Conservation (phyloP, 2,888 invertebrate genomes). For the Operophtera brumata region DNA sequence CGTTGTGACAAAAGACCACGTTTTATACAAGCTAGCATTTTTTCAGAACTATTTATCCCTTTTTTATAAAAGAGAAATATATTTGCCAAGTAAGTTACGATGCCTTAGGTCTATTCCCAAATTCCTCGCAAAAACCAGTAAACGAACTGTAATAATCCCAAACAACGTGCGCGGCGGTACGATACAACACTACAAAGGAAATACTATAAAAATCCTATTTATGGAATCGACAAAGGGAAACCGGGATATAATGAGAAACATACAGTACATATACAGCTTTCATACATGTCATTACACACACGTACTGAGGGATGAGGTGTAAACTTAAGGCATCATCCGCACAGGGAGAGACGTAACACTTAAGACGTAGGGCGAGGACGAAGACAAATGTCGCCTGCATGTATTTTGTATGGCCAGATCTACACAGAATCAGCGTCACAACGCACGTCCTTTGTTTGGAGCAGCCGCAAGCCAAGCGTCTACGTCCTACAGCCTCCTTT, state of each 20-base stretch:
- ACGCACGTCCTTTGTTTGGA: too few relatives aligned
- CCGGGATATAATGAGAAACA: slow-evolving; percentile 44
- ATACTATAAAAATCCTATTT: slow-evolving; percentile 35
- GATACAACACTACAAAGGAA: slow-evolving; percentile 34
- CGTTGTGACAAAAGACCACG: too few relatives aligned
- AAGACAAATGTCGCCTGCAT: too few relatives aligned
- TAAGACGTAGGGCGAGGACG: too few relatives aligned
- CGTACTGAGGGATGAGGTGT: not conserved
- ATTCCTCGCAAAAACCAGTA: slow-evolving; percentile 28
- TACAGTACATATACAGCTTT: slow-evolving; percentile 11
- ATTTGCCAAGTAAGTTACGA: not conserved
- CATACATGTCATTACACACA: slow-evolving; percentile 17
- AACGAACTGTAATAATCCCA: slow-evolving; percentile 36
- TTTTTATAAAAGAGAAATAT: not conserved
- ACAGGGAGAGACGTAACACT: too few relatives aligned
- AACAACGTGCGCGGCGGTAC: slow-evolving; percentile 34
- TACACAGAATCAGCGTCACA: too few relatives aligned
- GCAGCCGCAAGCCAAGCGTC: too few relatives aligned
- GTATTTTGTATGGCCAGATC: too few relatives aligned
- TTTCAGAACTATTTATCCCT: not conserved
- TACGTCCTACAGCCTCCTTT: too few relatives aligned
- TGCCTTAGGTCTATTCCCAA: slow-evolving; percentile 9
- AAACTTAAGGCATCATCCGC: too few relatives aligned
- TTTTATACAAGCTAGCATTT: not conserved
- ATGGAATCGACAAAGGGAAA: slow-evolving; percentile 41